These are phyloP conservation scores for Scomber japonicus DNA, from an alignment of 2,113 vertebrate genomes.

Conservation along the genomic window DNA sequence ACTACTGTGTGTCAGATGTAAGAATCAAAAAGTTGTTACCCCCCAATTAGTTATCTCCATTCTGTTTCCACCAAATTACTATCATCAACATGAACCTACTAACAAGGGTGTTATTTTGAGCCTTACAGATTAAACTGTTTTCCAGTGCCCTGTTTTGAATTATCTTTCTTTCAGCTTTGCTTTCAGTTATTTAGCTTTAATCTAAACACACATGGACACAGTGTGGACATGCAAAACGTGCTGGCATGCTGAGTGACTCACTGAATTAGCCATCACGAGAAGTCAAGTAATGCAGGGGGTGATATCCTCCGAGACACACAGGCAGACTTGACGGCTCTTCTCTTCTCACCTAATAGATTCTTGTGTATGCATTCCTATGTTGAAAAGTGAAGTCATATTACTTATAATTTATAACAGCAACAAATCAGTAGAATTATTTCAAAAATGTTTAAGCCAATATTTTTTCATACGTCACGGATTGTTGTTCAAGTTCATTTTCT, in stretches of 20 bases:
- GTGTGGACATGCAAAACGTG: conserved; percentile 4
- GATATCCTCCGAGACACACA: conserved; percentile 6
- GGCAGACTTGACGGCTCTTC: conserved; percentile 40
- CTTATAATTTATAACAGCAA: conserved; percentile 26
- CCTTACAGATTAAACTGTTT: background rate
- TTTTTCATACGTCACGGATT: conserved; percentile 30
- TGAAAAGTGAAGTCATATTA: conserved; percentile 31
- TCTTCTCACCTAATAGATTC: conserved; percentile 13
- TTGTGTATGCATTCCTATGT: conserved; percentile 22
- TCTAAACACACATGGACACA: background rate
- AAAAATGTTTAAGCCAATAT: conserved; percentile 55
- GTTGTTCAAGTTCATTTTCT: conserved; percentile 41
- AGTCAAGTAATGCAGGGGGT: conserved; percentile 3
- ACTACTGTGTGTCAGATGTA: conserved; percentile 18
- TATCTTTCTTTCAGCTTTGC: background rate
- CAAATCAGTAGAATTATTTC: conserved; percentile 28
- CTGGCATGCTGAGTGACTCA: conserved; percentile 22
- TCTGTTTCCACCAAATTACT: conserved; percentile 20
- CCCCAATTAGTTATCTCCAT: conserved; percentile 21
- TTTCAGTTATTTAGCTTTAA: conserved; percentile 7
- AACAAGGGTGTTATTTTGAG: conserved; percentile 29
- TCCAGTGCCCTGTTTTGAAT: background rate
- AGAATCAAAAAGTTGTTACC: conserved; percentile 9
- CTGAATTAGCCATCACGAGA: background rate
- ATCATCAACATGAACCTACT: conserved; percentile 53